A percentile compares a stretch with the other conserved stretches of the same genome.
These are phyloP conservation scores for Stenurella melanura DNA, from an alignment of 2,888 invertebrate species.

Conservation along the genomic window DNA sequence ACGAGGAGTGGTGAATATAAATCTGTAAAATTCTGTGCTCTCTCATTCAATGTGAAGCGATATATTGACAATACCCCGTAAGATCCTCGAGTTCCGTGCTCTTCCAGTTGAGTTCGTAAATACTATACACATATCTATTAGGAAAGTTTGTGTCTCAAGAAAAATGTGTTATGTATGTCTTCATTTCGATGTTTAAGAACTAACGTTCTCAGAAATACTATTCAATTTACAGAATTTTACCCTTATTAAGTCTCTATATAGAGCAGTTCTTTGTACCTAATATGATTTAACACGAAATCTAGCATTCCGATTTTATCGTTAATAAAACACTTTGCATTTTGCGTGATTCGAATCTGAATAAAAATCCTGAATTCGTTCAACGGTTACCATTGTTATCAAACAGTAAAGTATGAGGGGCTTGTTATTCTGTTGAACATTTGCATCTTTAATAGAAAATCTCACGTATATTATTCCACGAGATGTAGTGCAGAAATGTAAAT, in stretches of 20 bases:
- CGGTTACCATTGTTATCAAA: constrained; percentile 25
- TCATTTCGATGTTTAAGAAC: neutral
- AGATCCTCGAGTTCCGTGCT: too few species aligned
- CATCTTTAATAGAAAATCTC: constrained; percentile 18
- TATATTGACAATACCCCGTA: too few species aligned
- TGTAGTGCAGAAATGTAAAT: neutral
- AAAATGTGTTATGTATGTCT: neutral
- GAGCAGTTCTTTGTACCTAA: neutral
- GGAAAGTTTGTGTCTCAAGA: too few species aligned
- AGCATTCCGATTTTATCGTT: constrained; percentile 15
- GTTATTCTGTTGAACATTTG: constrained; percentile 13
- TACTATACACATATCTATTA: too few species aligned
- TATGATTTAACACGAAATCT: constrained; percentile 9
- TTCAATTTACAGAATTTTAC: neutral
- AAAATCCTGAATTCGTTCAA: neutral
- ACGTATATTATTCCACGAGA: neutral
- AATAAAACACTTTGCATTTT: constrained; percentile 30
- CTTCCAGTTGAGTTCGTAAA: too few species aligned
- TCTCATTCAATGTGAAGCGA: too few species aligned
- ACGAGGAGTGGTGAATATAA: too few species aligned
- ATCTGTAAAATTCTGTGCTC: too few species aligned
- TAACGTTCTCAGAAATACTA: neutral
- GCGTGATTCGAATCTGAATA: constrained; percentile 29
- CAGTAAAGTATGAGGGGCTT: constrained; percentile 21
- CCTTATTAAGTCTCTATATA: neutral